Conservation (phyloP, 2,888 invertebrate species). For the Eristalinus aeneus region DNA sequence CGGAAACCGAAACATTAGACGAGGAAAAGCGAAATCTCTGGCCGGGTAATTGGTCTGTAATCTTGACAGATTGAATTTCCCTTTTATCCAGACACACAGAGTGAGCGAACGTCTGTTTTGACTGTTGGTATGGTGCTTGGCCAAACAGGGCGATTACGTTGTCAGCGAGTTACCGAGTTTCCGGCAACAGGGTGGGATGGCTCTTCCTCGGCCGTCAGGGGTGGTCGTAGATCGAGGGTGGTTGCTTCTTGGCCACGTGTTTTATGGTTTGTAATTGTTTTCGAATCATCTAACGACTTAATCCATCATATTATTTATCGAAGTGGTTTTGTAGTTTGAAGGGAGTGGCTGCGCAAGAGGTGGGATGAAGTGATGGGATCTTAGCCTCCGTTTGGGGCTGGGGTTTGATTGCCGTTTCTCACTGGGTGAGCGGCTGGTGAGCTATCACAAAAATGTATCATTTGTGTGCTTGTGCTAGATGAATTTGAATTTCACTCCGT, state of each 20-base stretch:
- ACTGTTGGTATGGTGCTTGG: conserved; percentile 73
- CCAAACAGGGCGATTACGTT: conserved; percentile 60
- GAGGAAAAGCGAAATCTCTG: conserved; percentile 63
- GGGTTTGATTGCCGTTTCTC: too few species aligned
- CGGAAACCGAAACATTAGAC: conserved; percentile 55
- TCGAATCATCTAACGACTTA: conserved; percentile 6
- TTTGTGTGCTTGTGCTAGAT: too few species aligned
- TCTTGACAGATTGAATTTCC: conserved; percentile 82
- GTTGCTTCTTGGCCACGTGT: conserved; percentile 24
- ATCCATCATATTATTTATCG: conserved; percentile 3
- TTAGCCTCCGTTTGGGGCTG: too few species aligned
- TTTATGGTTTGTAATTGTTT: conserved; percentile 56
- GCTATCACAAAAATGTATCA: too few species aligned
- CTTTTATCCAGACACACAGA: conserved; percentile 77
- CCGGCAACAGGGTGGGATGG: conserved; percentile 7
- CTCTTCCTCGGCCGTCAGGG: not conserved
- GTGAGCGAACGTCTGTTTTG: conserved; percentile 79
- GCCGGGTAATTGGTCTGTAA: conserved; percentile 81
- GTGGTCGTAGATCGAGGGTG: conserved; percentile 4
- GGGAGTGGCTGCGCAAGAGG: not conserved
- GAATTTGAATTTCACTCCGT: too few species aligned
- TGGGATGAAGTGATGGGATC: not conserved
- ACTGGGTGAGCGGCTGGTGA: too few species aligned
- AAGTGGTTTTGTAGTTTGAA: not conserved
- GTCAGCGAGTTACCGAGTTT: conserved; percentile 41